A percentile compares a stretch with the other conserved stretches of the same genome.
Conservation (phyloP, 2,113 vertebrate genomes). For the Bagarius yarrelli region DNA sequence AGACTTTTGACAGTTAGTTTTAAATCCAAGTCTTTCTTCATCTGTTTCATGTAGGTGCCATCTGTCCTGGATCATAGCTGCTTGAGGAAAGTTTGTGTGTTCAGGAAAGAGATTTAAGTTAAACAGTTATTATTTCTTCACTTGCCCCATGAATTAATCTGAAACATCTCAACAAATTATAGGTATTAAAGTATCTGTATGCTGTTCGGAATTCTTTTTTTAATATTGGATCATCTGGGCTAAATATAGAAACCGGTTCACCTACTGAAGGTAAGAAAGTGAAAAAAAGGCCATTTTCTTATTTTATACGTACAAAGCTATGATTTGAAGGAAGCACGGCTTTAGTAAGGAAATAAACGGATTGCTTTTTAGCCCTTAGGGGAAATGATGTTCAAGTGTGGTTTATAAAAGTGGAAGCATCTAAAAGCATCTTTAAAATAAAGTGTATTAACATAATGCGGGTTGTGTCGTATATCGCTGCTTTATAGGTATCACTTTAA, state of each 20-base stretch:
- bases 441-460: neutral
- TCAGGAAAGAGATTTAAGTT: neutral
- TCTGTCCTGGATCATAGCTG: neutral
- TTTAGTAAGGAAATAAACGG: neutral
- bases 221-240: no score
- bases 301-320: neutral
- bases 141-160: neutral
- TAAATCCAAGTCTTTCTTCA: neutral
- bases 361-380: neutral
- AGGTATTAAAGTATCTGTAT: neutral
- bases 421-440: conserved; percentile 3
- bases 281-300: neutral
- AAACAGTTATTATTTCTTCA: neutral
- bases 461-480: neutral
- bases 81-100: neutral
- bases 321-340: neutral
- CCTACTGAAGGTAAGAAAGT: neutral
- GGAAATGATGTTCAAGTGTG: neutral
- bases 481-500: neutral
- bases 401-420: neutral
- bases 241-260: neutral
- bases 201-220: neutral
- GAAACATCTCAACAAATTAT: no score
- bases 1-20: neutral
- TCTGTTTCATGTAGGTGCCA: neutral